phyloP scores from a whole-genome alignment of 2,888 invertebrate genomes.

The Chymomyza procnemis region DNA sequence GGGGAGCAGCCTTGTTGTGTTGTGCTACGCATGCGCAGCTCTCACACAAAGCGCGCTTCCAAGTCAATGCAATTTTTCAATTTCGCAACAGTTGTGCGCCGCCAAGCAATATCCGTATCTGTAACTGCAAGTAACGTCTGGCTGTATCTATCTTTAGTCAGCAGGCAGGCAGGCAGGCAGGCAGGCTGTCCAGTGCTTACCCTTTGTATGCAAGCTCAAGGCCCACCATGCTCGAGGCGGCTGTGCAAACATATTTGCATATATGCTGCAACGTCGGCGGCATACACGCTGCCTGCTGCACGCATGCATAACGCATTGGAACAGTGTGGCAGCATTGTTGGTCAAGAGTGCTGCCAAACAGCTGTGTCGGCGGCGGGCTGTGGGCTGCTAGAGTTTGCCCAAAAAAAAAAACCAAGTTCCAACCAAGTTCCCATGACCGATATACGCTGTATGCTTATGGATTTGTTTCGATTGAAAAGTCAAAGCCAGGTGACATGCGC shows the following conservation, averaged over 20 bases:
- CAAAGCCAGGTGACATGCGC: conserved; percentile 24
- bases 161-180: no score
- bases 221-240: conserved; percentile 46
- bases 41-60: conserved; percentile 27
- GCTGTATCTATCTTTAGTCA: neutral
- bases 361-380: conserved; percentile 1
- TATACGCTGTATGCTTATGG: conserved; percentile 35
- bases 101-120: neutral
- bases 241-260: conserved; percentile 60
- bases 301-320: conserved; percentile 57
- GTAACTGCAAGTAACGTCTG: neutral
- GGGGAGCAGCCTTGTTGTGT: neutral
- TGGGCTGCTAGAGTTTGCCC: neutral
- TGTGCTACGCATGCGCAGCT: conserved; percentile 46
- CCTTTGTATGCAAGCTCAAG: conserved; percentile 46
- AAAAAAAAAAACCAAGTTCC: conserved; percentile 51
- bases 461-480: neutral
- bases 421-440: conserved; percentile 69
- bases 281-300: conserved; percentile 46
- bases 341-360: conserved; percentile 33
- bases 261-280: conserved; percentile 29
- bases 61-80: conserved; percentile 48
- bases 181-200: conserved; percentile 54
- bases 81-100: conserved; percentile 43
- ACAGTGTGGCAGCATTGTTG: conserved; percentile 46